Evolutionary conservation across 1,140 invertebrate genomes (phyloP).

Genomic region (Doryteuthis pealeii): DNA sequence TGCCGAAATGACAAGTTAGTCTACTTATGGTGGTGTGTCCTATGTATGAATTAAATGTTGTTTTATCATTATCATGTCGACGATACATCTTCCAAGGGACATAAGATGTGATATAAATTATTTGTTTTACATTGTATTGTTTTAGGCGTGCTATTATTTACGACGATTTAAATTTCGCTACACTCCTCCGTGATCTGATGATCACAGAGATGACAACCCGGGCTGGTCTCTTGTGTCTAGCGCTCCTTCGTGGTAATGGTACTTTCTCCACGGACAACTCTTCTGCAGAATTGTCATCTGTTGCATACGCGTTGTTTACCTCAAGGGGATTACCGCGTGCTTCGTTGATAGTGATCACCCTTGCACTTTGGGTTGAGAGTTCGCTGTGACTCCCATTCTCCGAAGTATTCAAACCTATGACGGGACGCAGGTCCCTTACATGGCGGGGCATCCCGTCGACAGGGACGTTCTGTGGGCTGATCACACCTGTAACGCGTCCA

Average conservation of each 20-base stretch:
- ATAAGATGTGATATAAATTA: too few relatives aligned
- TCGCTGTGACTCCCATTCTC: not conserved
- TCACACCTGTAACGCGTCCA: not conserved
- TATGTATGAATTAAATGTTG: too few relatives aligned
- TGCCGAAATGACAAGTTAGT: too few relatives aligned
- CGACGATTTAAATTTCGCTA: too few relatives aligned
- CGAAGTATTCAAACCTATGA: not conserved
- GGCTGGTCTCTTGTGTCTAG: not conserved
- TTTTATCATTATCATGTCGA: too few relatives aligned
- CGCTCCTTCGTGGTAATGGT: not conserved
- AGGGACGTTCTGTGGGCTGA: not conserved
- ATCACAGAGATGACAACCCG: not conserved
- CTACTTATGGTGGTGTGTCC: too few relatives aligned
- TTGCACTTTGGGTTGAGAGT: not conserved
- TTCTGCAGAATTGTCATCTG: not conserved
- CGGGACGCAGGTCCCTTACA: not conserved
- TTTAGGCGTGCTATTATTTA: too few relatives aligned
- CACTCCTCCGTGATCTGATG: too few relatives aligned
- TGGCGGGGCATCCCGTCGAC: not conserved
- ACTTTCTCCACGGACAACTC: not conserved
- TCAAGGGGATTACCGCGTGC: not conserved
- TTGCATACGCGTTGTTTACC: not conserved
- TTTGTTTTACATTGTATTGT: too few relatives aligned
- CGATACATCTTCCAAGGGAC: too few relatives aligned
- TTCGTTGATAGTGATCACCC: not conserved